These are phyloP conservation scores for Atta colombica DNA, from an alignment of 1,140 invertebrate genomes.

Conservation along the genomic window DNA sequence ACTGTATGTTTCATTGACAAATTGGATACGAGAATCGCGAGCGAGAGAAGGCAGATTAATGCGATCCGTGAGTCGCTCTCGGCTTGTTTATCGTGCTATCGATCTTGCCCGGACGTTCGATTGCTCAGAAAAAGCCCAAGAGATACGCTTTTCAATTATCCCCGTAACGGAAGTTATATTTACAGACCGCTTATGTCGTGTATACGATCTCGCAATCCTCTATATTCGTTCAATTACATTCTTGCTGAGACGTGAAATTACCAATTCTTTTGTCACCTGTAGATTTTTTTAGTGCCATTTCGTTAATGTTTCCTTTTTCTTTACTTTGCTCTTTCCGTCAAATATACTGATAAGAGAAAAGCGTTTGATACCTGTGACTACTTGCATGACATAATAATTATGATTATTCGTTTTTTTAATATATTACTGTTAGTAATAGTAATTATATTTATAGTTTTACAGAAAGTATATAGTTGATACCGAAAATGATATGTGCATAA, in stretches of 20 bases:
- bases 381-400: too few species aligned
- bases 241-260: slow-evolving; percentile 1
- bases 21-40: slow-evolving; percentile 41
- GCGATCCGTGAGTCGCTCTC: slow-evolving; percentile 37
- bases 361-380: too few species aligned
- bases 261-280: background rate
- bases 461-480: too few species aligned
- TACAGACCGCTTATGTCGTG: slow-evolving; percentile 32
- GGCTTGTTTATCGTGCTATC: slow-evolving; percentile 49
- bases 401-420: too few species aligned
- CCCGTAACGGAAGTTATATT: slow-evolving; percentile 35
- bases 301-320: background rate
- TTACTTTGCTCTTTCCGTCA: background rate
- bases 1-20: slow-evolving; percentile 37
- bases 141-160: slow-evolving; percentile 54
- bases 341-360: background rate
- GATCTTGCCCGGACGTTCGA: slow-evolving; percentile 35
- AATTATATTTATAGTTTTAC: too few species aligned
- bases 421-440: too few species aligned
- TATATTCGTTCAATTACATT: slow-evolving; percentile 7
- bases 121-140: slow-evolving; percentile 41
- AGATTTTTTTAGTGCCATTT: background rate
- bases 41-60: slow-evolving; percentile 35
- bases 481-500: too few species aligned
- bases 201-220: background rate